These are phyloP conservation scores for Enteromius radiatus DNA, from an alignment of 2,797 vertebrate species.

Conservation along the genomic window DNA sequence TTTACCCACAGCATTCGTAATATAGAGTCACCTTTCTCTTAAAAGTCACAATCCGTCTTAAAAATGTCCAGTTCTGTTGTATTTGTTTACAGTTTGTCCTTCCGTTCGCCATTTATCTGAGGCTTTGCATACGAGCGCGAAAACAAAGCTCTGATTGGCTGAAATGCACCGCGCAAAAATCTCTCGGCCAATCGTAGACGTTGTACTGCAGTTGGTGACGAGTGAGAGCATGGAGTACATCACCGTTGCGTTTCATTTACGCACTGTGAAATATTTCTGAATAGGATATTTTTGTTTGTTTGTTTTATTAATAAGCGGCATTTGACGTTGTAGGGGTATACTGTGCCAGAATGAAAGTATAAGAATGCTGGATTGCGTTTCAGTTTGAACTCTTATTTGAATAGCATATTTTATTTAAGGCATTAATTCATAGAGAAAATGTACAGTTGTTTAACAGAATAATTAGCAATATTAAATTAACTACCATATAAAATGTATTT, in stretches of 20 bases:
- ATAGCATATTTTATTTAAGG: neutral
- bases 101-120: slow-evolving; percentile 71
- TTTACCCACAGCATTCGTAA: neutral
- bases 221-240: slow-evolving; percentile 6
- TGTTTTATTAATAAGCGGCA: neutral
- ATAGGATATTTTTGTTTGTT: slow-evolving; percentile 6
- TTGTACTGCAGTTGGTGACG: slow-evolving; percentile 42
- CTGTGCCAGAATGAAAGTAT: neutral
- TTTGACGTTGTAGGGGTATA: neutral
- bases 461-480: slow-evolving; percentile 2
- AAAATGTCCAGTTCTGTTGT: slow-evolving; percentile 38
- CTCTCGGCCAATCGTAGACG: slow-evolving; percentile 69
- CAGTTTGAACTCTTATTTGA: slow-evolving; percentile 20
- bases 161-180: slow-evolving; percentile 76
- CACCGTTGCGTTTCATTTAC: slow-evolving; percentile 43
- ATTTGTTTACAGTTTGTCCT: slow-evolving; percentile 72
- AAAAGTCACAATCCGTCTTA: slow-evolving; percentile 36
- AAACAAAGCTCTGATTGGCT: slow-evolving; percentile 82
- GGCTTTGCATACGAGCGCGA: slow-evolving; percentile 64
- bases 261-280: slow-evolving; percentile 23
- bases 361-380: neutral
- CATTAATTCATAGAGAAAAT: slow-evolving; percentile 2
- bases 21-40: slow-evolving; percentile 5
- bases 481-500: slow-evolving; percentile 17
- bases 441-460: slow-evolving; percentile 7